Evolutionary conservation across 2,113 vertebrate genomes (phyloP).

Genomic region (Anseranas semipalmata): DNA sequence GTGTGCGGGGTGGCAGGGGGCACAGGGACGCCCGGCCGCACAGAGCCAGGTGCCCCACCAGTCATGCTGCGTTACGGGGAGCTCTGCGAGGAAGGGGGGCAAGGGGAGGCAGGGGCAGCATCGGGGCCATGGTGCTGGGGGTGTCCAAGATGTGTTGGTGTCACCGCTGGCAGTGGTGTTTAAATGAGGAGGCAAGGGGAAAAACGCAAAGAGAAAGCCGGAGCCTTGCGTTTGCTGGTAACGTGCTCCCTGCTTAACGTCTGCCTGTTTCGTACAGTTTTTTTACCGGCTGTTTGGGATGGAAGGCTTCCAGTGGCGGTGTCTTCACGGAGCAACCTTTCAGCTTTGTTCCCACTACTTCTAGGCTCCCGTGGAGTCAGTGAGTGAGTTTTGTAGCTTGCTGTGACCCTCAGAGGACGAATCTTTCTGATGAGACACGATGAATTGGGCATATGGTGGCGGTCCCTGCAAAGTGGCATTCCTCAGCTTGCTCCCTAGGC

Average conservation of each 20-base stretch:
- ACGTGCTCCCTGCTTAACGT: background rate
- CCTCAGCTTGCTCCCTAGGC: background rate
- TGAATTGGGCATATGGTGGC: background rate
- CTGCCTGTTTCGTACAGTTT: background rate
- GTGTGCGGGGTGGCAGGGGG: background rate
- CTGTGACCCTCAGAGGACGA: background rate
- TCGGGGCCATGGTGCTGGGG: background rate
- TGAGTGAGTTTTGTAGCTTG: background rate
- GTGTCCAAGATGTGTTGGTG: background rate
- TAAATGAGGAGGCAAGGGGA: background rate
- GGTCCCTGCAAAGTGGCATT: background rate
- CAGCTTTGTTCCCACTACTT: background rate
- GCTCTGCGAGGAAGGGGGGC: background rate
- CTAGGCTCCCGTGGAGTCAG: background rate
- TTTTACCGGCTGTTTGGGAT: background rate
- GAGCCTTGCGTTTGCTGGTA: background rate
- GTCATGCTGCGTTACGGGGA: background rate
- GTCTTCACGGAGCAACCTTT: background rate
- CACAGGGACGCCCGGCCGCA: background rate
- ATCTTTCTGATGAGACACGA: background rate
- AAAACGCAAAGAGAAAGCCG: background rate
- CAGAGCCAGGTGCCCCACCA: background rate
- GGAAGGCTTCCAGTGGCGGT: background rate
- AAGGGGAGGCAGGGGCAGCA: background rate
- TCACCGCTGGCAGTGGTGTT: accelerated